These are phyloP conservation scores for Muricea muricata DNA, from an alignment of 92 coral and sea anemone species.

Conservation along the genomic window DNA sequence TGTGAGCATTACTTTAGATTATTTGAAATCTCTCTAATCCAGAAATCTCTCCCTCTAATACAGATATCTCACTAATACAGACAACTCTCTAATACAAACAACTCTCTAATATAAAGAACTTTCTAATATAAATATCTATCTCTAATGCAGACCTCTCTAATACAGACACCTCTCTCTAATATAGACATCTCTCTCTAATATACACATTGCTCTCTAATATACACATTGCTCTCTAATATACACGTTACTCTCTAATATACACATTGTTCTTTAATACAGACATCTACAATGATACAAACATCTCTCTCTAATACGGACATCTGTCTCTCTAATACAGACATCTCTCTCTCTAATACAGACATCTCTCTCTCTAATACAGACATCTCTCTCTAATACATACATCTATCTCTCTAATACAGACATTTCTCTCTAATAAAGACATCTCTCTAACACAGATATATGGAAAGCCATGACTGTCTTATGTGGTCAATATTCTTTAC, in stretches of 20 bases:
- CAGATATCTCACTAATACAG: constrained; percentile 20
- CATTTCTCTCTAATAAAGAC: background rate
- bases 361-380: constrained; percentile 2
- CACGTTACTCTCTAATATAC: background rate
- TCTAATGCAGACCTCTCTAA: background rate
- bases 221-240: background rate
- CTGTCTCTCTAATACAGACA: background rate
- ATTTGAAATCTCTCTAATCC: background rate
- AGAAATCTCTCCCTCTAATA: constrained; percentile 28
- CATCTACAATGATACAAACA: background rate
- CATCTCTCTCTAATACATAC: background rate
- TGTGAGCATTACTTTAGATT: constrained; percentile 11
- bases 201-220: background rate
- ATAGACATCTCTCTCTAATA: background rate
- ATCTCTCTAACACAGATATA: too few relatives aligned
- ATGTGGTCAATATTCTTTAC: too few relatives aligned
- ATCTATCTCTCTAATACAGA: background rate
- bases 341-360: background rate
- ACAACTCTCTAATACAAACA: background rate
- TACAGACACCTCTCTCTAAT: background rate
- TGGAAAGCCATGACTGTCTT: too few relatives aligned
- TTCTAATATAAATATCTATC: background rate
- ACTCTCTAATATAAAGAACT: background rate
- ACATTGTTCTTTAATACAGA: background rate
- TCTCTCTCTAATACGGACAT: background rate